Evolutionary conservation across 2,888 invertebrate genomes (phyloP).

Genomic region (Operophtera brumata): DNA sequence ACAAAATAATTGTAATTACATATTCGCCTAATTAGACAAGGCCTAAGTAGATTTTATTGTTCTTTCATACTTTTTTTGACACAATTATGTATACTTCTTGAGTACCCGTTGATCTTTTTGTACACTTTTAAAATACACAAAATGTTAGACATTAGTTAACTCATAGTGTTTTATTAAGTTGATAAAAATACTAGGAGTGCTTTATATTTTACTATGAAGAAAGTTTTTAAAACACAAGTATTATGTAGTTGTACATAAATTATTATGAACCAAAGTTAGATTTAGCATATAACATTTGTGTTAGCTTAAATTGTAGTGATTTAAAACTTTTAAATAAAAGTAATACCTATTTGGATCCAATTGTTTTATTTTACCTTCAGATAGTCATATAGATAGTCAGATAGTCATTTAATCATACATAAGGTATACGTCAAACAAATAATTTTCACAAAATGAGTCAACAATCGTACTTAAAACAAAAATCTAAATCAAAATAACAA

Average conservation of each 20-base stretch:
- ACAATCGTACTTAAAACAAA: too few species aligned
- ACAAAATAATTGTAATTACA: background rate
- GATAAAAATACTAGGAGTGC: slow-evolving; percentile 41
- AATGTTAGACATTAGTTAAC: slow-evolving; percentile 6
- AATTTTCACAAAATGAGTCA: too few species aligned
- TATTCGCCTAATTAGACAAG: slow-evolving; percentile 6
- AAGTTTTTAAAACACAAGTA: slow-evolving; percentile 66
- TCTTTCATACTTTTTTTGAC: too few species aligned
- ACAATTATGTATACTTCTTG: too few species aligned
- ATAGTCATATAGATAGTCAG: too few species aligned
- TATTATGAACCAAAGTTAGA: slow-evolving; percentile 55
- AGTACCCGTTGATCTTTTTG: background rate
- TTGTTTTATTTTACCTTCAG: slow-evolving; percentile 35
- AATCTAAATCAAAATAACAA: too few species aligned
- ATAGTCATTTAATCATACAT: too few species aligned
- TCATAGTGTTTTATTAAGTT: slow-evolving; percentile 4
- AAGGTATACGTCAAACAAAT: too few species aligned
- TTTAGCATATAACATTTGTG: slow-evolving; percentile 53
- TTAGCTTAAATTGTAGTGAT: slow-evolving; percentile 63
- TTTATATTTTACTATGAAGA: slow-evolving; percentile 47
- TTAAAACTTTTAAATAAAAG: slow-evolving; percentile 65
- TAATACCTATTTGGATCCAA: slow-evolving; percentile 47
- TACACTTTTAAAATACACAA: background rate
- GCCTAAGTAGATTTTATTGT: slow-evolving; percentile 4
- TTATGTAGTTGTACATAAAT: slow-evolving; percentile 59